Base-by-base conservation (phyloP, 2,797 vertebrate genomes). In the Cuniculus paca region DNA sequence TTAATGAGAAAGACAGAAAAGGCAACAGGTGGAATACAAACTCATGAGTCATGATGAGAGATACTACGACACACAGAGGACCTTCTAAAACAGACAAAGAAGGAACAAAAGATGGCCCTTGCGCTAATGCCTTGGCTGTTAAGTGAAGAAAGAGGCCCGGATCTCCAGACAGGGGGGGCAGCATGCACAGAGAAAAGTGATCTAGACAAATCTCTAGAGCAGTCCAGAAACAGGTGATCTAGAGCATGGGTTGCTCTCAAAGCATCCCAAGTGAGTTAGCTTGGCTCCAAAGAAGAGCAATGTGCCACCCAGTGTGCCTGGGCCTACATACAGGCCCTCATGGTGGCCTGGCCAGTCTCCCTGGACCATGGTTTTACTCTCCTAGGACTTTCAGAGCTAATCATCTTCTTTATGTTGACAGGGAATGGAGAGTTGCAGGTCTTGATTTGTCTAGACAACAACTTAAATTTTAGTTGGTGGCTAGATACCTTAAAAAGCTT, bases 371-470 rank as follows among this genome's bases (percentile, higher is more conserved):
- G 22, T 34, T 75, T 82, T 83, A 60, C 6, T 42, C 36, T 19
- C 12, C 63, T 61, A 42, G 91, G 31, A 9, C 4, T 52, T 94
- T 45, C 48, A 86, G 77, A 94, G 45, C 74, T 6, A 61, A 28
- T 28, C 20, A 68, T 42, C 88, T 82, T 93, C 61, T 61, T 87
- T 65, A 42, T 31, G 48, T 56, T 77, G 36, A 65, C 42, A 89
- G 50, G 45, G 36, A 39, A 79, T 9, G 50, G 63, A 13, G 24
- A 88, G 31, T 22, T 77, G 5, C 31, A 68, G 56, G 87, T 65
- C 78, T 83, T n/a, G 68, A 81, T 65, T 82, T 75, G 31, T 92
- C 58, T 52, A 34, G 50, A 95, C 78, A 94, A 54, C 60, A 58
- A 70, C 79, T 1, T 60, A 54, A 36, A 58, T 54, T 86, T 92